Evolutionary conservation across 1,140 invertebrate genomes (phyloP), one percentile per base, ranked within the genome.

Genomic region (Nephotettix cincticeps): DNA sequence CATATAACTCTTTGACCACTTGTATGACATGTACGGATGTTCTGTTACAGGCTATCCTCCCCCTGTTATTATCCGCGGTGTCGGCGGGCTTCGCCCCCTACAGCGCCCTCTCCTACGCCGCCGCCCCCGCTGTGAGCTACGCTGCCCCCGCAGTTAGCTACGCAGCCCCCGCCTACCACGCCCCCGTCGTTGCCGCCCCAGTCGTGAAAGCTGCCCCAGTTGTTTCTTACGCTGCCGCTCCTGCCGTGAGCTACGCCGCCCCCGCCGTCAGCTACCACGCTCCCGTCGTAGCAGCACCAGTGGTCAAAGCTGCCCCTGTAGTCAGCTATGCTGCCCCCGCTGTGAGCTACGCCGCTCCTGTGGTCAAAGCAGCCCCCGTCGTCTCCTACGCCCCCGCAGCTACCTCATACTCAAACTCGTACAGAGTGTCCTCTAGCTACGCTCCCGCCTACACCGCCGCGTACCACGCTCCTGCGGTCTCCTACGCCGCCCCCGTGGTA

Each of bases 401-500:
- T 67, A 68, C 72, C 45, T 71, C 72, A 1, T 71, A 71, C 56
- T 71, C 70, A 30, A 70, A 74, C 51, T 76, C 73, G 54, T 75
- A 76, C 68, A 76, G 76, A 13, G 69, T 65, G 17, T 65, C 47
- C 58, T 27, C 51, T 45, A 73, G 74, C 14, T 71, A 74, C 36
- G 32, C 32, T 14, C 32, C 32, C 14, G 32, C 32, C 14, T 36
- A 36, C 32, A 36, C 32, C 14, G 32, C 32, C 4, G 32, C 32
- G 4, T 36, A 36, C 68, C 25, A 51, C 51, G 43, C 72, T 11
- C 71, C 74, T 23, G 71, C 72, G 17, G 74, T 79, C 40, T n/a
- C n/a, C n/a, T 77, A 79, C 23, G 70, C 78, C 19, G 73, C 78
- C 28, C 77, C 79, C 30, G 69, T 77, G 14, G 78, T 78, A 0